Conservation (phyloP, 2,797 vertebrate species). For the Chiloscyllium punctatum region DNA sequence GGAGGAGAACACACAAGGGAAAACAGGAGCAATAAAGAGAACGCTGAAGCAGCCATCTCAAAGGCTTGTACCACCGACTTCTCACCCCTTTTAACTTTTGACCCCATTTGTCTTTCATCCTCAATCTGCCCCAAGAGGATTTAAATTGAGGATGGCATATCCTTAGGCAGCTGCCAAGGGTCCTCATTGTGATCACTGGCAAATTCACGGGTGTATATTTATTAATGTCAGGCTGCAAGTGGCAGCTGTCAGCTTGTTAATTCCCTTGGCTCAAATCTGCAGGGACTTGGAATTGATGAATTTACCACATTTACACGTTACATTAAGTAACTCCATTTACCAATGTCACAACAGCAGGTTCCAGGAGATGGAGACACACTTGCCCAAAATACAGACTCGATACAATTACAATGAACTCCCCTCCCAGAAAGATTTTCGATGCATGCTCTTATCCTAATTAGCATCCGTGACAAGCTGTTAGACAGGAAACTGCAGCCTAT, state of each 20-base stretch:
- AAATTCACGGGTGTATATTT: neutral
- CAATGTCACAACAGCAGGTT: conserved; percentile 3
- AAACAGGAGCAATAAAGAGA: neutral
- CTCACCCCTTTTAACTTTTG: neutral
- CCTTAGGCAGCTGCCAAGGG: neutral
- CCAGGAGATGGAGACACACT: too few species aligned
- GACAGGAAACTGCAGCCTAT: neutral
- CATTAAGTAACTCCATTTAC: conserved; percentile 30
- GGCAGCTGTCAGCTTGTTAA: neutral
- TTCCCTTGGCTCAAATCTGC: neutral
- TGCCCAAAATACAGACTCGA: neutral
- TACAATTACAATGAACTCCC: neutral
- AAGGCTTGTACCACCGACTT: neutral
- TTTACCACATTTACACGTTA: neutral
- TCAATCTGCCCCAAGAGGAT: too few species aligned
- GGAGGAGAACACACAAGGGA: neutral
- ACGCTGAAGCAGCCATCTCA: neutral
- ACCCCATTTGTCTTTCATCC: neutral
- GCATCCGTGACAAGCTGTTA: neutral
- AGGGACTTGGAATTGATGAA: neutral
- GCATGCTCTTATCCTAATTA: neutral
- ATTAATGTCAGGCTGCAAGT: neutral
- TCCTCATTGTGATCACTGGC: neutral
- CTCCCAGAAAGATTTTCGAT: neutral
- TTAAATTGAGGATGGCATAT: neutral